A percentile compares a stretch with the other conserved stretches of the same genome.
Conservation (phyloP, 2,888 invertebrate species). For the Rhagonycha lutea region DNA sequence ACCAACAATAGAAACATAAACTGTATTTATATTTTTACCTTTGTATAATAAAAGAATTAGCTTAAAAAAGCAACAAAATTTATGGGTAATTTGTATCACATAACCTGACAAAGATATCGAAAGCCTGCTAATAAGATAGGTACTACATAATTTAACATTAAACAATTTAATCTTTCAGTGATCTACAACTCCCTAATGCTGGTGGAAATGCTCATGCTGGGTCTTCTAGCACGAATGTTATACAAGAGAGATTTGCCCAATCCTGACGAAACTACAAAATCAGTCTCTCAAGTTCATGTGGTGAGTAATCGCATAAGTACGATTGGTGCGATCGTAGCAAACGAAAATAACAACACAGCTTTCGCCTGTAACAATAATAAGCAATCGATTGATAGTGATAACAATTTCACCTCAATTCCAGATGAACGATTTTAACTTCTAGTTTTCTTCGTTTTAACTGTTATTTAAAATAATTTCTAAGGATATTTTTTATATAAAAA, state of each 20-base stretch:
- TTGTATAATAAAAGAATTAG: no score
- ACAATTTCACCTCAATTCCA: not conserved
- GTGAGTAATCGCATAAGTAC: slow-evolving; percentile 33
- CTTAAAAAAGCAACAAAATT: no score
- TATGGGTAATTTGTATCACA: no score
- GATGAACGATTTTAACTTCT: not conserved
- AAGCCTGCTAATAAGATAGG: no score
- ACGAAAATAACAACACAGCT: slow-evolving; percentile 31
- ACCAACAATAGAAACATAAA: no score
- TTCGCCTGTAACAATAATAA: slow-evolving; percentile 7
- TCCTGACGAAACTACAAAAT: slow-evolving; percentile 15
- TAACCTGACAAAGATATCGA: no score
- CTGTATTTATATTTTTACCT: no score
- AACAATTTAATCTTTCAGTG: slow-evolving; percentile 57
- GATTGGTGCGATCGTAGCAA: slow-evolving; percentile 31
- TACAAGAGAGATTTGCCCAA: slow-evolving; percentile 59
- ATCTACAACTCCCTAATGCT: slow-evolving; percentile 69
- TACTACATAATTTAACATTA: no score
- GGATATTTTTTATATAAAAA: not conserved
- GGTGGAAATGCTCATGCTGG: slow-evolving; percentile 70
- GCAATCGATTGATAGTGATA: not conserved
- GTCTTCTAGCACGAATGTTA: slow-evolving; percentile 64
- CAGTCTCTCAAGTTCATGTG: slow-evolving; percentile 23
- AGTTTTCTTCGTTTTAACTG: not conserved
- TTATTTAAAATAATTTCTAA: not conserved